Evolutionary conservation across 2,797 vertebrate species (phyloP).

Genomic region (Brachymystax lenok): DNA sequence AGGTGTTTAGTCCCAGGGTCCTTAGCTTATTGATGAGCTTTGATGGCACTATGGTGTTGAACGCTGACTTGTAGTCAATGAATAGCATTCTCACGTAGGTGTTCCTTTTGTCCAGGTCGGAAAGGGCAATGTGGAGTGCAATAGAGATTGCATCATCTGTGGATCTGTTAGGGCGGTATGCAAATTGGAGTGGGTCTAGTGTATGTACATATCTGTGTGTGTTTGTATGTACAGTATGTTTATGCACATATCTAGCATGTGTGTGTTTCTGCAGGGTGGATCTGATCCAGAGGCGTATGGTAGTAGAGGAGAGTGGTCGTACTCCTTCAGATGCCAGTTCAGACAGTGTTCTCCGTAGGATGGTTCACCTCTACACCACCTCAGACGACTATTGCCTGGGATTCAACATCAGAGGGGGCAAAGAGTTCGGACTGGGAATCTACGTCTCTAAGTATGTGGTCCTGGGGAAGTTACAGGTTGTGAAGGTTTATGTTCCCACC

Average conservation of each 20-base stretch:
- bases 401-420: constrained; percentile 96
- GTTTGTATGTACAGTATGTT: not conserved
- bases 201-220: not conserved
- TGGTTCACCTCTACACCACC: constrained; percentile 93
- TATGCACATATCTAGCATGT: not conserved
- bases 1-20: too few relatives aligned
- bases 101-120: too few relatives aligned
- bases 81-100: too few relatives aligned
- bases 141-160: too few relatives aligned
- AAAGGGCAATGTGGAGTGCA: too few relatives aligned
- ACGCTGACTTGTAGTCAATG: too few relatives aligned
- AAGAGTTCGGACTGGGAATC: constrained; percentile 96
- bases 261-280: constrained; percentile 84
- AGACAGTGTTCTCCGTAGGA: constrained; percentile 82
- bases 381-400: constrained; percentile 95
- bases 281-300: constrained; percentile 88
- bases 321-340: constrained; percentile 82
- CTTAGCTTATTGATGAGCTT: too few relatives aligned
- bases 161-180: too few relatives aligned
- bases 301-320: constrained; percentile 86
- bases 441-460: constrained; percentile 93
- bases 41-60: too few relatives aligned
- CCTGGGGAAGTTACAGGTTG: not conserved
- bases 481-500: not conserved
- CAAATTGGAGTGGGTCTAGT: not conserved